Conservation (phyloP, 2,113 vertebrate genomes). For the Delphinus delphis region DNA sequence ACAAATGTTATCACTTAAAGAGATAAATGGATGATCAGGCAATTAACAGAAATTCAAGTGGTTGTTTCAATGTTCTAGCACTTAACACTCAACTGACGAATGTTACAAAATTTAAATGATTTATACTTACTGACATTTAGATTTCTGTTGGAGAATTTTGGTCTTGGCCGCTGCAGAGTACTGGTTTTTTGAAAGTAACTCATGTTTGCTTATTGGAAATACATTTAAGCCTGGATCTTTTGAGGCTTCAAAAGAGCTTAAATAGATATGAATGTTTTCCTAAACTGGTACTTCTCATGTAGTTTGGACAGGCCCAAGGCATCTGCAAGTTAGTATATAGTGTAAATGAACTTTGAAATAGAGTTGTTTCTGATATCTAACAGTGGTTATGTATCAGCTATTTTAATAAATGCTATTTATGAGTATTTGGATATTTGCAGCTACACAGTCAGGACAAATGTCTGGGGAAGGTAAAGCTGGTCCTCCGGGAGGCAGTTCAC, state of each 20-base stretch:
- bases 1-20: slow-evolving; percentile 20
- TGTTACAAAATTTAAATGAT: slow-evolving; percentile 54
- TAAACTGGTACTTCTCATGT: slow-evolving; percentile 27
- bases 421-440: slow-evolving; percentile 85
- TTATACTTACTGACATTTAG: slow-evolving; percentile 58
- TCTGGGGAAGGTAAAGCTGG: slow-evolving; percentile 99
- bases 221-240: slow-evolving; percentile 46
- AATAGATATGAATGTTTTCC: slow-evolving; percentile 58
- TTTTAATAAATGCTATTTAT: slow-evolving; percentile 80
- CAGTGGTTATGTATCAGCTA: slow-evolving; percentile 70
- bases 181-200: slow-evolving; percentile 66
- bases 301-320: slow-evolving; percentile 40
- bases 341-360: slow-evolving; percentile 51
- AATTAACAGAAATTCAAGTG: slow-evolving; percentile 61
- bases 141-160: slow-evolving; percentile 62
- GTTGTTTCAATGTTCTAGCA: slow-evolving; percentile 52
- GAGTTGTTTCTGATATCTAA: slow-evolving; percentile 54
- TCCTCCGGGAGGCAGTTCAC: slow-evolving; percentile 92
- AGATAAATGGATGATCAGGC: slow-evolving; percentile 8
- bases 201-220: slow-evolving; percentile 33
- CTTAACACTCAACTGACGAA: slow-evolving; percentile 58
- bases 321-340: slow-evolving; percentile 37
- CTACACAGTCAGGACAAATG: slow-evolving; percentile 98
- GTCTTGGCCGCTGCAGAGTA: slow-evolving; percentile 67
- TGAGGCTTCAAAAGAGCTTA: slow-evolving; percentile 51